Evolutionary conservation across 1,140 invertebrate species (phyloP), one percentile per base, ranked within the genome.

Genomic region (Euura lappo): DNA sequence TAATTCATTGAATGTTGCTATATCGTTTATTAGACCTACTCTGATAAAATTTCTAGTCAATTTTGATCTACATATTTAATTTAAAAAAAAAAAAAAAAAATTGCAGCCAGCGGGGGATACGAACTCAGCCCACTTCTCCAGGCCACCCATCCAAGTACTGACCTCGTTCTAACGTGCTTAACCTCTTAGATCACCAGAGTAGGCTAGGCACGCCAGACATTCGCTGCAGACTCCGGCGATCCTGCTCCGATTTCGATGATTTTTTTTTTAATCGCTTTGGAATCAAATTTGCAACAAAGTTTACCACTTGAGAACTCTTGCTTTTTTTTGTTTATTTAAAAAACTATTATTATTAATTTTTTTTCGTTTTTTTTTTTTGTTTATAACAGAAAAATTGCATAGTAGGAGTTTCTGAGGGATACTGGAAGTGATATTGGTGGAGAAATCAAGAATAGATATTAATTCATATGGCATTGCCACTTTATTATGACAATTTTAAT

Each of bases 241-340:
- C 28, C 28, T 28, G 28, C 28, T 28, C 47, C 47, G 47, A 51
- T 51, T 8, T 51, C 11, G 7, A 51, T 51, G n/a, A 51, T 51
- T 51, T 51, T 51, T 51, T 51, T 51, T 51, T 51, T 51, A 51
- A 51, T 51, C 47, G 47, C 47, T 51, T 51, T n/a, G 47, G n/a
- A 51, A 51, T 51, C 47, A n/a, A 2, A 7, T 51, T 51, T 51
- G 47, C 7, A 51, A 51, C 47, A 51, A 51, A 51, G 47, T 51
- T 51, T 51, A 51, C 47, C 47, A 51, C 47, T n/a, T 51, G 47
- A 51, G n/a, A 51, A 51, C 47, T 8, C 47, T 51, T 51, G 47
- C 7, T 51, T 51, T 51, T 51, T 51, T 51, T 51, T 28, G 28
- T 28, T 28, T 28, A 28, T 51, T 51, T 51, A n/a, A 51, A 51